phyloP scores from a whole-genome alignment of 1,140 invertebrate species.

The Gryllus bimaculatus region DNA sequence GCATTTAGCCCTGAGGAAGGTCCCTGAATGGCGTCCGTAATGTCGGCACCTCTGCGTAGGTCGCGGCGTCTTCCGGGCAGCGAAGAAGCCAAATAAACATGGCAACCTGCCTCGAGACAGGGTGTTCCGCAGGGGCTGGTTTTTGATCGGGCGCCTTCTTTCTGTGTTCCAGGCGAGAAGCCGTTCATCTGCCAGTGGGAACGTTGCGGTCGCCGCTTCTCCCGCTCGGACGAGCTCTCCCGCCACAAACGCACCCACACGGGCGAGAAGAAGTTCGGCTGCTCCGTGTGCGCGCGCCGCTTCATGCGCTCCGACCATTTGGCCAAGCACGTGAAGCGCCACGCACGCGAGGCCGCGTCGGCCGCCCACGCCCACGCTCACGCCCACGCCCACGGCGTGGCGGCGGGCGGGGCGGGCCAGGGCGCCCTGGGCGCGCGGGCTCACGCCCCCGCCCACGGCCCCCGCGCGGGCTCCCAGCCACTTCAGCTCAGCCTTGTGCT shows the following conservation, averaged over 20 bases:
- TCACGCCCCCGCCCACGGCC: conserved; percentile 11
- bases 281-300: conserved; percentile 71
- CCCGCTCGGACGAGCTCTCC: conserved; percentile 88
- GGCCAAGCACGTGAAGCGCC: conserved; percentile 80
- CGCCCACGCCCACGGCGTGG: conserved; percentile 26
- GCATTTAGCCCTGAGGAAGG: no score
- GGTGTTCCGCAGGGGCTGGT: no score
- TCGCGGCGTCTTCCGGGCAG: no score
- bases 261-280: conserved; percentile 92
- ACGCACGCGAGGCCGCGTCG: conserved; percentile 52
- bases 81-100: no score
- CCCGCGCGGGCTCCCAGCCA: conserved; percentile 8
- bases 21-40: no score
- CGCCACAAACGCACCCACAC: conserved; percentile 89
- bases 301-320: conserved; percentile 94
- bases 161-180: conserved; percentile 53
- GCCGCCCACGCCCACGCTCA: conserved; percentile 27
- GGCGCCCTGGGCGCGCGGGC: conserved; percentile 21
- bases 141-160: no score
- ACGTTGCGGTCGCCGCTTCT: conserved; percentile 82
- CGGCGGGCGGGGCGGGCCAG: conserved; percentile 21
- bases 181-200: conserved; percentile 84
- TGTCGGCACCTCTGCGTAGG: no score
- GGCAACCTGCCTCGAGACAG: no score
- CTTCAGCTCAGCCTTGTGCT: conserved; percentile 15